Percentiles rank a stretch among this genome's conserved stretches.
phyloP scores from a whole-genome alignment of 2,797 vertebrate genomes.

The Enteromius anoplus region DNA sequence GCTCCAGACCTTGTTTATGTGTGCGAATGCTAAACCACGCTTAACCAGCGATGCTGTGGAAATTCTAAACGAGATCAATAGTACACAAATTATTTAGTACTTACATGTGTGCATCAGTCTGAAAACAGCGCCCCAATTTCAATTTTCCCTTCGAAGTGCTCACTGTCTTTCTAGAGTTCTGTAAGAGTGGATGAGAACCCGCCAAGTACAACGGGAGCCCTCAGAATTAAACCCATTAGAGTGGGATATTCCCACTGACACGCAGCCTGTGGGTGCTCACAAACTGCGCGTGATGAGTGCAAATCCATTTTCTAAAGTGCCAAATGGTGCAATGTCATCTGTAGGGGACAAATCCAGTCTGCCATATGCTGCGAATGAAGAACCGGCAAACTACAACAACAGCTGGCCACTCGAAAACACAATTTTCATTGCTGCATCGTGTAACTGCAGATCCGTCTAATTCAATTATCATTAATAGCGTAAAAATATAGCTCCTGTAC shows the following conservation, averaged over 20 bases:
- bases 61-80: conserved; percentile 6
- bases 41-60: not conserved
- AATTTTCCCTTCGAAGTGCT: conserved; percentile 30
- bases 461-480: conserved; percentile 45
- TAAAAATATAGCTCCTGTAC: conserved; percentile 29
- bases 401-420: conserved; percentile 62
- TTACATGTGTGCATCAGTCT: not conserved
- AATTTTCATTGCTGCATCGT: conserved; percentile 52
- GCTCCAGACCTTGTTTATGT: conserved; percentile 11
- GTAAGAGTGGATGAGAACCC: conserved; percentile 40
- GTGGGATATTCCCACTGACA: conserved; percentile 45
- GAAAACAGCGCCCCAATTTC: conserved; percentile 15
- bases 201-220: conserved; percentile 52
- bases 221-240: conserved; percentile 56
- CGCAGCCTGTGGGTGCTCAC: conserved; percentile 47
- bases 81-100: not conserved
- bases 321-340: conserved; percentile 66
- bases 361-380: conserved; percentile 59
- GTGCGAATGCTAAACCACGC: not conserved
- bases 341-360: conserved; percentile 59
- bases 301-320: conserved; percentile 56
- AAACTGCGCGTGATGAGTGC: conserved; percentile 45
- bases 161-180: conserved; percentile 38
- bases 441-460: conserved; percentile 54
- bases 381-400: conserved; percentile 56